Evolutionary conservation across 2,797 vertebrate species (phyloP), one percentile per base, ranked within the genome.

Genomic region (Alosa sapidissima): DNA sequence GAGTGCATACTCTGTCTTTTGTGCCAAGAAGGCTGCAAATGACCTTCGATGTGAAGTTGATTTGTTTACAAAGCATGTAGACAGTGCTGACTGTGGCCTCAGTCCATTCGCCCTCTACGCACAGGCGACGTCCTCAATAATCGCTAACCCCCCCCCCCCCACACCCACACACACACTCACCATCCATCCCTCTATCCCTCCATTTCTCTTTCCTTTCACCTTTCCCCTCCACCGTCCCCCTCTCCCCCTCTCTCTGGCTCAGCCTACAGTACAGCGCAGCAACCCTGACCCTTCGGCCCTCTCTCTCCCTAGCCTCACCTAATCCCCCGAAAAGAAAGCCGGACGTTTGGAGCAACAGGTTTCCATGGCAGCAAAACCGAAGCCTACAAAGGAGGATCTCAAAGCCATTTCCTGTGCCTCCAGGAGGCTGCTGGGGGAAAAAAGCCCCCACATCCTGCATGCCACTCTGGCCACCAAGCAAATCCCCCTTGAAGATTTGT

Each of bases 301-400:
- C n/a, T 33, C 62, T 11, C 28, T 28, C 58, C 48, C n/a, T 48
- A 41, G 21, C 14, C 54, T n/a, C 45, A 55, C 36, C 52, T 5
- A 36, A 28, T 58, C 83, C 85, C 45, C 33, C 8, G 8, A 52
- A 52, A 8, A 52, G 36, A 72, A 19, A 45, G 60, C 24, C 11
- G 75, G 54, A 41, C 9, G 8, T 28, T 19, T 11, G n/a, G 62
- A 9, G 24, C 24, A 65, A 72, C 62, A 47, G 45, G 82, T 86
- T 86, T 84, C 85, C 85, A 86, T 81, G 85, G 65, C 78, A 72
- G 24, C 85, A 48, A 24, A 47, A 55, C 33, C 81, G 33, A 72
- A 55, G 45, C 54, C 60, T 41, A 72, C 36, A 54, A 81, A 81
- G 81, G 52, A 68, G 48, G 24, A 81, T 62, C 58, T 41, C 19